These are phyloP conservation scores for Salmo trutta DNA, from an alignment of 2,797 vertebrate genomes.

Conservation along the genomic window DNA sequence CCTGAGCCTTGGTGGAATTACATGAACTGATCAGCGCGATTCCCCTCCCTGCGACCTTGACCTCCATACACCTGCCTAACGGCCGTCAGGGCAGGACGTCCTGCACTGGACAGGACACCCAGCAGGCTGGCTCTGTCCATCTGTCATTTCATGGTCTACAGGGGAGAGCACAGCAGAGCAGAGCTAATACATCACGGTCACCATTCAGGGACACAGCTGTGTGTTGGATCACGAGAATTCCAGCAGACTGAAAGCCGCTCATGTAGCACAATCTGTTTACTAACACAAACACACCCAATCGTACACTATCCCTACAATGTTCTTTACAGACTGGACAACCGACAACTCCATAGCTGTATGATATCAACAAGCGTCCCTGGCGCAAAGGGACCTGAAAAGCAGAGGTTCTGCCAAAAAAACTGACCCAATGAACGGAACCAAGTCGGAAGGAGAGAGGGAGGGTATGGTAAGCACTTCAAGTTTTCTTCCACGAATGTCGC, in stretches of 20 bases:
- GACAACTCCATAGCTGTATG: background rate
- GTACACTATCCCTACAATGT: background rate
- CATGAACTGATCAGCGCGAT: constrained; percentile 50
- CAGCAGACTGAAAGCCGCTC: background rate
- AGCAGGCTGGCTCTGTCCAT: background rate
- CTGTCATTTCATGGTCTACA: background rate
- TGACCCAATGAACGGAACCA: constrained; percentile 17
- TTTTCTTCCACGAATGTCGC: background rate
- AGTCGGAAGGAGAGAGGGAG: background rate
- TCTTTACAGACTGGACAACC: background rate
- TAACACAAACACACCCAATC: background rate
- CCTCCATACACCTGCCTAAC: constrained; percentile 34
- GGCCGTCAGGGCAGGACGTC: constrained; percentile 16
- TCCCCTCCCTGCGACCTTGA: constrained; percentile 8
- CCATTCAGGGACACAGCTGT: background rate
- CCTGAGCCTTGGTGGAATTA: constrained; percentile 55
- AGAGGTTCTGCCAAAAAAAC: constrained; percentile 18
- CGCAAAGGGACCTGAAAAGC: background rate
- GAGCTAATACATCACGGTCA: background rate
- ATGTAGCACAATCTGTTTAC: background rate
- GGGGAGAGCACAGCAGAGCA: background rate
- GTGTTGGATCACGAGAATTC: background rate
- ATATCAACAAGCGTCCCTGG: constrained; percentile 10
- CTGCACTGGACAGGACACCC: constrained; percentile 3
- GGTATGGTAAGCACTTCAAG: constrained; percentile 1